Base-by-base conservation (phyloP, 2,797 vertebrate species). In the Meda fulgida region DNA sequence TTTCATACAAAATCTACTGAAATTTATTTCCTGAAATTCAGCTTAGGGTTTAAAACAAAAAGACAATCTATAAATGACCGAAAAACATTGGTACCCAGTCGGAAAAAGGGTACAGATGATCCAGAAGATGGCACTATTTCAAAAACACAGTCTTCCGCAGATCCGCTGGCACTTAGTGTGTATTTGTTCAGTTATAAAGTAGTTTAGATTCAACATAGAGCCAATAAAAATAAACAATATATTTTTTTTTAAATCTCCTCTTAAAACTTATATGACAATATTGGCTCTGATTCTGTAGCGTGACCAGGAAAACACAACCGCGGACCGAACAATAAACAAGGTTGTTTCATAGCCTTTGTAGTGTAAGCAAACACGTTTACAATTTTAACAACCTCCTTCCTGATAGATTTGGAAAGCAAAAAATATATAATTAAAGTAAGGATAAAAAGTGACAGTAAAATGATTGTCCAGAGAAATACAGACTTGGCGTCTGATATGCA, bases 131-230 rank as follows among this genome's bases (percentile, higher is more conserved):
- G 75, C 75, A 60, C 18, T 1, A 7, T 81, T 43, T 58, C 5
- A 82, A 10, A 81, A 51, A 80, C 31, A 43, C 26, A 58, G 7
- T 43, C 46, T 71, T 71, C 70, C 23, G 34, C 46, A 19, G 48
- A 53, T 21, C 46, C 3, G 34, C 38, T 89, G 85, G 87, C 89
- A 88, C 85, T 88, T 80, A 8, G 58, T 80, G 51, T 85, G 58
- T 63, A 82, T 84, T 88, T 86, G 78, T 79, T 84, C 78, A 79
- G 60, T 63, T 86, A 7, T 76, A 78, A 77, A 79, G 55, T 75
- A 51, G 46, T 84, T 81, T 69, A 65, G 21, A 80, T 40, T 66
- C 48, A 76, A 8, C 11, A 10, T 60, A 43, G 40, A 51, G 67
- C 69, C 31, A 3, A 63, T 29, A 29, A 84, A 58, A 13, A 58